Base-by-base conservation (phyloP, 1,140 invertebrate species). In the Ericerus pela region DNA sequence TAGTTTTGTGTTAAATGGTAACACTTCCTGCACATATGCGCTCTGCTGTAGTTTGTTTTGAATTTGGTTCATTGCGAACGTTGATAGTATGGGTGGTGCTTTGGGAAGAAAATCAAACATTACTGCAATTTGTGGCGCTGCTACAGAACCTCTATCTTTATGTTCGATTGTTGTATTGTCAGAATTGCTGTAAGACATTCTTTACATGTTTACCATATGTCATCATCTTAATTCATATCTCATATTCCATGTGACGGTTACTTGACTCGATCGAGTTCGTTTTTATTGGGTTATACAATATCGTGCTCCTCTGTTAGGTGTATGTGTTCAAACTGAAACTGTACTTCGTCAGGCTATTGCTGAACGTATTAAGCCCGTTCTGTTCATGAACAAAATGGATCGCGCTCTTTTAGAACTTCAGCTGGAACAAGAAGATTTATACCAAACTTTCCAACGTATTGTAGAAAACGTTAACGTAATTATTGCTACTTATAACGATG, bases 361-460 rank as follows among this genome's bases (percentile, higher is more conserved):
- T 61, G 96, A 99, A 74, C 84, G 95, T 69, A 98, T 99, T 66
- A 96, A 96, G 82, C 95, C 95, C 54, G 90, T 98, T 65, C 77
- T 98, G 60, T 98, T 99, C 83, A 97, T 98, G 94, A 98, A 99
- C 84, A 98, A 98, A 75, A 97, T 99, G 95, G 96, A 99, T 76
- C 84, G 94, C 66, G 95, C 92, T 63, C 76, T 98, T 33, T 75
- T 97, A 1, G 94, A 97, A 72, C 74, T 98, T 65, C 93, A 98
- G 70, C 74, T 97, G 61, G 92, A 91, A 51, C 80, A 86, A 62
- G 96, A 99, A 76, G 92, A 96, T 71, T 75, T 99, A 18, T 99
- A 95, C 73, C 96, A 99, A 75, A 97, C 93, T 67, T 99, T 99
- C 82, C 92, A 96, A 74, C 86, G 95, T 78, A 98, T 97, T 72